These are phyloP conservation scores for Otocyon megalotis DNA, from an alignment of 2,113 vertebrate species.

Conservation along the genomic window DNA sequence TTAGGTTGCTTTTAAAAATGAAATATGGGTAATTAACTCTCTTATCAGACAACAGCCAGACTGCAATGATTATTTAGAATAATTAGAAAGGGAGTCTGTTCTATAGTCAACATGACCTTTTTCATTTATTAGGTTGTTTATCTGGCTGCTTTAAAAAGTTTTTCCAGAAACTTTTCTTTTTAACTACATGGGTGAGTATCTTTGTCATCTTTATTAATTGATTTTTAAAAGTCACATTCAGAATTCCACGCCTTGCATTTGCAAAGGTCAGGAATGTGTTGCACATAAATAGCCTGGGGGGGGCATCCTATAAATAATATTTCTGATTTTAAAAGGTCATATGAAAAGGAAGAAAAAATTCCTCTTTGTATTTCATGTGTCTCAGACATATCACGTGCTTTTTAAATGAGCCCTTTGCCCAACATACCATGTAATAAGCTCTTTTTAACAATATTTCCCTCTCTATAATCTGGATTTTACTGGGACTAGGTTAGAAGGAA, in stretches of 20 bases:
- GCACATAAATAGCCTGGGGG: not conserved
- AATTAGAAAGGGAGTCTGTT: slow-evolving; percentile 59
- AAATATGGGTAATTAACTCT: slow-evolving; percentile 74
- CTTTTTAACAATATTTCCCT: not conserved
- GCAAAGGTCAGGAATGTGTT: slow-evolving; percentile 77
- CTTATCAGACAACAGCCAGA: slow-evolving; percentile 72
- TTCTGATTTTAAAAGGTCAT: slow-evolving; percentile 76
- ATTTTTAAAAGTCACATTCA: slow-evolving; percentile 73
- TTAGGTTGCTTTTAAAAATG: slow-evolving; percentile 77
- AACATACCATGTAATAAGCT: not conserved
- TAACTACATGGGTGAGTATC: slow-evolving; percentile 68
- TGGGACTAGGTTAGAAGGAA: not conserved
- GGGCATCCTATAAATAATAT: slow-evolving; percentile 62
- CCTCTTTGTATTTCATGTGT: not conserved
- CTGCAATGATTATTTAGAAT: slow-evolving; percentile 63
- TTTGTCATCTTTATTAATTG: slow-evolving; percentile 72
- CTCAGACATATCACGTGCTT: not conserved
- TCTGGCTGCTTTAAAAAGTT: slow-evolving; percentile 72
- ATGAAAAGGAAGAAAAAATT: slow-evolving; percentile 47
- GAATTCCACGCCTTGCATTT: slow-evolving; percentile 54
- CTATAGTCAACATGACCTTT: slow-evolving; percentile 71
- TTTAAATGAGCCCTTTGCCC: slow-evolving; percentile 10
- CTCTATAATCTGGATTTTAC: slow-evolving; percentile 8
- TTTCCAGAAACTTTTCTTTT: slow-evolving; percentile 25
- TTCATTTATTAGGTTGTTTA: slow-evolving; percentile 75